phyloP scores from a whole-genome alignment of 92 coral and sea anemone species.

The Siderastrea radians region DNA sequence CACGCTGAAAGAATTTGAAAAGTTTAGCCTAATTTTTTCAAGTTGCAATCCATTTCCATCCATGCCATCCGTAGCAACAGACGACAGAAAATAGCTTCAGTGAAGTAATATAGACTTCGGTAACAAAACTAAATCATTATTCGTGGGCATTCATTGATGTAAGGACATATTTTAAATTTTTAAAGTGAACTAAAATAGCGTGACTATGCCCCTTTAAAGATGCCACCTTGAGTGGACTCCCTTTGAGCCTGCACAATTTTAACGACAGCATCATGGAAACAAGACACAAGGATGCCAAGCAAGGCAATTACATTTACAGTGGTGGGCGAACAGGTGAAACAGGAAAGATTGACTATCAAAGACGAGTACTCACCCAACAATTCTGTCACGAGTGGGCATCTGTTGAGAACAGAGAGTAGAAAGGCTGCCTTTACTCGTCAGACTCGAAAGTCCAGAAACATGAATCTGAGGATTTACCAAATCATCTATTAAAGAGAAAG shows the following conservation, averaged over 20 bases:
- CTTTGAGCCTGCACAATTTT: slow-evolving; percentile 54
- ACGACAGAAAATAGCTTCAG: too few relatives aligned
- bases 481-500: slow-evolving; percentile 8
- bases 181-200: too few relatives aligned
- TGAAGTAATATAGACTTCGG: too few relatives aligned
- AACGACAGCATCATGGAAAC: slow-evolving; percentile 73
- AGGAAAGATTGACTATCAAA: slow-evolving; percentile 52
- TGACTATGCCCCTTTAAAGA: too few relatives aligned
- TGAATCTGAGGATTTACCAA: slow-evolving; percentile 9
- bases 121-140: too few relatives aligned
- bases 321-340: slow-evolving; percentile 56
- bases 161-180: too few relatives aligned
- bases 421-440: too few relatives aligned
- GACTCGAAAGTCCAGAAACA: slow-evolving; percentile 20
- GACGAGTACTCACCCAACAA: slow-evolving; percentile 44
- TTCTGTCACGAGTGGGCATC: slow-evolving; percentile 43
- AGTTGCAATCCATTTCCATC: too few relatives aligned
- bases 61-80: too few relatives aligned
- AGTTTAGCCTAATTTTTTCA: too few relatives aligned
- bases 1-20: too few relatives aligned
- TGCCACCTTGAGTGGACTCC: slow-evolving; percentile 42
- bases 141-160: too few relatives aligned
- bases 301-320: slow-evolving; percentile 57
- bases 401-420: slow-evolving; percentile 33
- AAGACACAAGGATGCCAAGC: slow-evolving; percentile 57